These are phyloP conservation scores for Folsomia manolachei DNA, from an alignment of 2,888 invertebrate species.

Conservation along the genomic window DNA sequence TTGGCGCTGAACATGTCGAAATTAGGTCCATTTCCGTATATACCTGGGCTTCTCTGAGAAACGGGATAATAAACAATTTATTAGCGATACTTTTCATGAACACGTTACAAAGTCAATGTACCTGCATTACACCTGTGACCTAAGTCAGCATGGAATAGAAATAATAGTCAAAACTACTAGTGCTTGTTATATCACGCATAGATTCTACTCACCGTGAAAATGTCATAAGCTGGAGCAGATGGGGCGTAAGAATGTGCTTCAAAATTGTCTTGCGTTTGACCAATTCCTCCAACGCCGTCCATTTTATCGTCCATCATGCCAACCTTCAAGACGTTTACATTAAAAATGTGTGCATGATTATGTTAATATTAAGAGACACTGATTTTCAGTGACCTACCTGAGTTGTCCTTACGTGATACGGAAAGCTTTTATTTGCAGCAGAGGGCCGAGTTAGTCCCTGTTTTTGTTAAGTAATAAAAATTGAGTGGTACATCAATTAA, in stretches of 20 bases:
- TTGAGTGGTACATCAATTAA: background rate
- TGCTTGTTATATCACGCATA: no score
- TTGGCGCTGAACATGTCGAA: slow-evolving; percentile 45
- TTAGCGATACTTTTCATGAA: background rate
- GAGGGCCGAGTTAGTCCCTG: slow-evolving; percentile 79
- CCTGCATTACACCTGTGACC: slow-evolving; percentile 51
- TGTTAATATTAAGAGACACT: background rate
- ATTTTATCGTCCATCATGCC: slow-evolving; percentile 52
- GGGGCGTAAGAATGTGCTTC: slow-evolving; percentile 66
- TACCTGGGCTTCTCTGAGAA: no score
- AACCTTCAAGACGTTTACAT: slow-evolving; percentile 51
- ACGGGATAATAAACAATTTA: no score
- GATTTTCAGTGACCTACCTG: slow-evolving; percentile 50
- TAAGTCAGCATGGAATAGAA: no score
- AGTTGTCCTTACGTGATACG: slow-evolving; percentile 80
- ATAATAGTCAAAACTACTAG: no score
- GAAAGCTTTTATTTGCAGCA: slow-evolving; percentile 82
- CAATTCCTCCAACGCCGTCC: slow-evolving; percentile 16
- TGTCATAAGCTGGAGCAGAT: slow-evolving; percentile 51
- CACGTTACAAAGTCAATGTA: no score
- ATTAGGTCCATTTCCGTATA: slow-evolving; percentile 33
- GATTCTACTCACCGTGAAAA: no score
- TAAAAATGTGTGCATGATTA: background rate
- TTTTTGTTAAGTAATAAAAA: slow-evolving; percentile 44
- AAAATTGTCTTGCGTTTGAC: slow-evolving; percentile 60